These are phyloP conservation scores for Falco naumanni DNA, from an alignment of 2,797 vertebrate species.

Conservation along the genomic window DNA sequence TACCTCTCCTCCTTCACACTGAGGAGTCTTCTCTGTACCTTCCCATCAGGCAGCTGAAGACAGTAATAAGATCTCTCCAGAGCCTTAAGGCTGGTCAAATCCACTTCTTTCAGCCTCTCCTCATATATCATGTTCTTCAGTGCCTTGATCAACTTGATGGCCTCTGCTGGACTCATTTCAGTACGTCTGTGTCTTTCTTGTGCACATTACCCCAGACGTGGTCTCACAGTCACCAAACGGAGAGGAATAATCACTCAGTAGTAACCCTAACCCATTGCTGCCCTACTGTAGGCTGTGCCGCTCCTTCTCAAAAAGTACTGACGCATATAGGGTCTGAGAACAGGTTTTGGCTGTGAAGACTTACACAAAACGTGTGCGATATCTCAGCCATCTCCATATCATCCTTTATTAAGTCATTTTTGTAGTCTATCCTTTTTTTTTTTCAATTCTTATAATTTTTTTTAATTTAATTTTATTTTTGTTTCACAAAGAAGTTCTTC, in stretches of 20 bases:
- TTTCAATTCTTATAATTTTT: background rate
- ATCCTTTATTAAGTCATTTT: background rate
- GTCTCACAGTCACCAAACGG: background rate
- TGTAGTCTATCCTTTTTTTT: background rate
- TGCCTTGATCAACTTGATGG: background rate
- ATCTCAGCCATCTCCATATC: background rate
- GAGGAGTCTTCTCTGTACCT: background rate
- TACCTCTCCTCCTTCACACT: background rate
- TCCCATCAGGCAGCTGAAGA: background rate
- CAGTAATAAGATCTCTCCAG: background rate
- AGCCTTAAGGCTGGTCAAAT: background rate
- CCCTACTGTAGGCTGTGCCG: background rate
- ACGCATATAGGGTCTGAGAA: background rate
- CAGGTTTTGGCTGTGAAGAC: background rate
- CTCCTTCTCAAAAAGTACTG: background rate
- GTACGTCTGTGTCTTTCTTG: background rate
- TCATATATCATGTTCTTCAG: background rate
- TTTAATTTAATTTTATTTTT: background rate
- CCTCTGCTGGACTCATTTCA: background rate
- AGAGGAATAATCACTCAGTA: background rate
- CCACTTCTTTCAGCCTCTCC: background rate
- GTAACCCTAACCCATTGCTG: background rate
- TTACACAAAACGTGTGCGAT: background rate
- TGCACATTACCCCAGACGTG: too few relatives aligned
- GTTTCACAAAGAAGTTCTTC: background rate